Evolutionary conservation across 2,888 invertebrate species (phyloP).

Genomic region (Creontiades dilutus): DNA sequence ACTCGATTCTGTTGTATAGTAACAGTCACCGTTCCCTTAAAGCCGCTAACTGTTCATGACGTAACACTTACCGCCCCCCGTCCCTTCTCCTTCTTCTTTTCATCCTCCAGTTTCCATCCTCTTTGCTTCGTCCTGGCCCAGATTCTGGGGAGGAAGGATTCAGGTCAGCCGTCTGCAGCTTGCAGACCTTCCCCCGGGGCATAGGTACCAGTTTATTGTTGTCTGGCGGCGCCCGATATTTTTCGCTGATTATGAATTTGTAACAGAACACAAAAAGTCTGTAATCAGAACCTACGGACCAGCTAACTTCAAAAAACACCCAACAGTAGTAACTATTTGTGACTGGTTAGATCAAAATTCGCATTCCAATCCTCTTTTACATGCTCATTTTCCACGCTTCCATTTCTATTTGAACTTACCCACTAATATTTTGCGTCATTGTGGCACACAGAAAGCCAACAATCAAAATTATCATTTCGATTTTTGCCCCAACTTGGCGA

Average conservation of each 20-base stretch:
- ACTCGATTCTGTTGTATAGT: constrained; percentile 6
- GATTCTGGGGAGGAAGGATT: constrained; percentile 8
- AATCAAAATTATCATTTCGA: no score
- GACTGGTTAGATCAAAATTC: no score
- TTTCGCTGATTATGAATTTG: not conserved
- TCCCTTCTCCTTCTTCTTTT: not conserved
- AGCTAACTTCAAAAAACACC: no score
- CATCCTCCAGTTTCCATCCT: not conserved
- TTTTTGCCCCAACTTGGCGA: no score
- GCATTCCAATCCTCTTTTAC: no score
- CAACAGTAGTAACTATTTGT: no score
- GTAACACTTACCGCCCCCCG: not conserved
- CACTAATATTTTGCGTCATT: no score
- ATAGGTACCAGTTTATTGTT: not conserved
- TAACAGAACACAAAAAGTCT: no score
- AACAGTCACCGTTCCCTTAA: not conserved
- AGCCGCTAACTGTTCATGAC: constrained; percentile 32
- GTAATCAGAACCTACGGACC: no score
- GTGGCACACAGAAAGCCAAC: no score
- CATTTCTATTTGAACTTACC: no score
- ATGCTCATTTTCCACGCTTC: no score
- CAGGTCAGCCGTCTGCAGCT: constrained; percentile 26
- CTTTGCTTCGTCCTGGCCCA: constrained; percentile 15
- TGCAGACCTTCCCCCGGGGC: constrained; percentile 10
- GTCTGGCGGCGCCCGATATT: not conserved